Base-by-base conservation (phyloP, 2,113 vertebrate genomes). In the Gadus macrocephalus region DNA sequence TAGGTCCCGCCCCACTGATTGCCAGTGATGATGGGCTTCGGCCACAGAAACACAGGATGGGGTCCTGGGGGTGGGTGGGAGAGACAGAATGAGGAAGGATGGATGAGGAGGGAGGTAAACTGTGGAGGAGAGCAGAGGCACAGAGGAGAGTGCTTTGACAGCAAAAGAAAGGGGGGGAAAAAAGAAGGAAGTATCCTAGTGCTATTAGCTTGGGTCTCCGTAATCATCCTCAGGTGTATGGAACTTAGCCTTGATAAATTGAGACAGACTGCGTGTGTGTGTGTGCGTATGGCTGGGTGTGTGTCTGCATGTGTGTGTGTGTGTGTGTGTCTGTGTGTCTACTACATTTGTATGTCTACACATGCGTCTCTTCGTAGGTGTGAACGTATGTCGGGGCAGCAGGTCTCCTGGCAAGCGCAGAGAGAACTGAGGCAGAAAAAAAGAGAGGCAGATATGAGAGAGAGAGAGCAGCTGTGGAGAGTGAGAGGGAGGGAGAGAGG, bases 191-290 rank as follows among this genome's bases (percentile, higher is more conserved):
- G 42, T 12, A 86, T 81, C 78, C 78, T 83, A 84, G 70, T 79
- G 76, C 85, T 87, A 87, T 89, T 89, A 90, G 82, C 86, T 86
- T 61, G 73, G 83, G 87, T 89, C 87, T 82, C 72, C 81, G 79
- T 88, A 88, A 88, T 88, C 85, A 85, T 88, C 77, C 89, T 86
- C 84, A 82, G 83, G 83, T 89, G 89, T 87, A 79, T 81, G 65
- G 73, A 84, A 89, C 79, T 87, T 89, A 90, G 85, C 80, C 81
- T 87, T 89, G 86, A 89, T 88, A 87, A 89, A 90, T 85, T 81
- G 83, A 86, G 81, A 80, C 69, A 49, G 42, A 69, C 71, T 73
- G 59, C 35, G 28, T 15, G 31, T 25, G 19, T 49, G 19, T 49
- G 49, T 17, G 58, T 15, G 55, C 31, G 78, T 83, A 65, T 80